Conservation (phyloP, 2,888 invertebrate genomes). For the Lithophane socia region DNA sequence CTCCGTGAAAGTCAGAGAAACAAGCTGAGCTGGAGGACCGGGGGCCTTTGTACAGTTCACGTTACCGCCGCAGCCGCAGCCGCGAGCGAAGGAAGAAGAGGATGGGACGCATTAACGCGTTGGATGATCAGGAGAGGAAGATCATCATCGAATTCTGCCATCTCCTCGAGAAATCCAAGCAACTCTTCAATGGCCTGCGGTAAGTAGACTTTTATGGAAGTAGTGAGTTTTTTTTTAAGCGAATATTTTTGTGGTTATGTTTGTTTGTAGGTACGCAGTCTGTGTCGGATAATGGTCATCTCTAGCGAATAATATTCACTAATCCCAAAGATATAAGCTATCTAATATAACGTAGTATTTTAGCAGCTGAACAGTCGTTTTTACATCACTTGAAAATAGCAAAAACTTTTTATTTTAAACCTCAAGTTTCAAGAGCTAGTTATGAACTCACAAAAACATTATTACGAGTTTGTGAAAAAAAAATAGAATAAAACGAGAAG, state of each 20-base stretch:
- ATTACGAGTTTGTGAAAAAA: no score
- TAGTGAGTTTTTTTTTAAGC: background rate
- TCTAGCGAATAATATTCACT: constrained; percentile 1
- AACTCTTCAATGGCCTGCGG: constrained; percentile 98
- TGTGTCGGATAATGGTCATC: background rate
- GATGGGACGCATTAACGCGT: constrained; percentile 64
- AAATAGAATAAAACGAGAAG: background rate
- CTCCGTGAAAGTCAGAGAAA: background rate
- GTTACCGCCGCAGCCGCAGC: background rate
- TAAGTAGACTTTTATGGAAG: constrained; percentile 75
- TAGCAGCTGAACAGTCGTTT: background rate
- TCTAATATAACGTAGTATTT: background rate
- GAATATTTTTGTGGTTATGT: constrained; percentile 7
- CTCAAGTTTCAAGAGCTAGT: no score
- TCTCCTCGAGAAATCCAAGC: constrained; percentile 98
- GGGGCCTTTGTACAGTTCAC: background rate
- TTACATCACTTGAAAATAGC: background rate
- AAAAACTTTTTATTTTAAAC: background rate
- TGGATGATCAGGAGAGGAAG: constrained; percentile 90
- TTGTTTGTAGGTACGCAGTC: background rate
- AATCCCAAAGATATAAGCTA: background rate
- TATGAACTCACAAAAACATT: background rate
- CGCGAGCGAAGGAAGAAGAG: background rate
- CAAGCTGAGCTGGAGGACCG: constrained; percentile 3
- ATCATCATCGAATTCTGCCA: constrained; percentile 99